Evolutionary conservation across 2,888 invertebrate species (phyloP), one percentile per base, ranked within the genome.

Genomic region (Thyatira batis): DNA sequence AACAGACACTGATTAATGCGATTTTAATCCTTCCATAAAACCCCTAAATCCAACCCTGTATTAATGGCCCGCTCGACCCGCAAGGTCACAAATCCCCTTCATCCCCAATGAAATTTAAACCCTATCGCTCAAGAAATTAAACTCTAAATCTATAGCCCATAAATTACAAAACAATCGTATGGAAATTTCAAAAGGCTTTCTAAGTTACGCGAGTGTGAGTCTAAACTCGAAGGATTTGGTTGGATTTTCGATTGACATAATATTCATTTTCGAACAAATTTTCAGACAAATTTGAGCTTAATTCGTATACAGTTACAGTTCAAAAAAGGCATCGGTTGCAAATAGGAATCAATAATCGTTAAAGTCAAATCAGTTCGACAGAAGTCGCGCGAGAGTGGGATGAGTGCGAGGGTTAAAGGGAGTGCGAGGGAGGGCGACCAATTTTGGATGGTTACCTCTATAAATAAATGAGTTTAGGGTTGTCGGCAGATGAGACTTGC

Each of bases 1-100:
- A 79, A 78, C 82, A 90, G 93, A 93, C 94, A 93, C 93, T 94
- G 94, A 94, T 94, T 94, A 94, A 94, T 94, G 94, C 92, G 93
- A 93, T 92, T 93, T 93, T 93, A 93, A 94, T 94, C 94, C 90
- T 67, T 85, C 86, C 86, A 91, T 92, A 93, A 93, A 93, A 92
- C 93, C 93, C 92, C 92, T 87, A 92, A 93, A 93, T 93, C 92
- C 89, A 63, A 82, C 86, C 87, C 87, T 80, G 85, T 84, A 88
- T 89, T 88, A 89, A 89, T 87, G 91, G 92, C 90, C 85, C 82
- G 77, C 83, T 85, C 84, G 85, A 87, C 85, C 87, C 85, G 85
- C 85, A 92, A 92, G 84, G 90, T 86, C 85, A 85, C 77, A 86
- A 80, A 67, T 80, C 71, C 68, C 57, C 55, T 63, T 44, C 55